phyloP scores from a whole-genome alignment of 1,140 invertebrate species.

The Drosophila novamexicana region DNA sequence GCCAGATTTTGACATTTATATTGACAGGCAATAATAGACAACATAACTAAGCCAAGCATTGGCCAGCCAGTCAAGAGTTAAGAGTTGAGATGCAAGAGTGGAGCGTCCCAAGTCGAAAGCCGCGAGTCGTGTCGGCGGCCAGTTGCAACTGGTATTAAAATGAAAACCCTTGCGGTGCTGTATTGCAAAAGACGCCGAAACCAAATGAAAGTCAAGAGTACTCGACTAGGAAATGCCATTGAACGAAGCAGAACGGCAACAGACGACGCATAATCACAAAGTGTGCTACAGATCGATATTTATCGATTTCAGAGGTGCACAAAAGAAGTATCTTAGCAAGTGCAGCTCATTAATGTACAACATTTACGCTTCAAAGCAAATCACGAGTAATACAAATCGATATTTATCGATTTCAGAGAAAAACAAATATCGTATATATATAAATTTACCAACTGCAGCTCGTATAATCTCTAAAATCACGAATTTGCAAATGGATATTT shows the following conservation, averaged over 20 bases:
- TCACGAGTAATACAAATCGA: neutral
- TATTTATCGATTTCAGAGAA: no score
- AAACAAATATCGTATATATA: no score
- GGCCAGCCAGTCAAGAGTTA: neutral
- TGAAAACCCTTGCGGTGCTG: conserved; percentile 68
- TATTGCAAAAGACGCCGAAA: conserved; percentile 32
- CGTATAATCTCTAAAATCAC: no score
- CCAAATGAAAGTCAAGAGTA: neutral
- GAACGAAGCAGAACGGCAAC: neutral
- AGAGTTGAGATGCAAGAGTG: neutral
- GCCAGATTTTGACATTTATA: conserved; percentile 80
- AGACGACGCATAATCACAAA: neutral
- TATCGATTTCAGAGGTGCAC: neutral
- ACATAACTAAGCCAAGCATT: conserved; percentile 67
- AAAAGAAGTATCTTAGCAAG: no score
- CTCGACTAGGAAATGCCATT: neutral
- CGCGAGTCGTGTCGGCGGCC: conserved; percentile 3
- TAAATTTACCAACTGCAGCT: no score
- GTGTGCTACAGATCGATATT: neutral
- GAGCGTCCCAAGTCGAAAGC: neutral
- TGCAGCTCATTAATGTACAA: no score
- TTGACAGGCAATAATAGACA: conserved; percentile 83
- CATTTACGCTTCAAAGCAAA: no score
- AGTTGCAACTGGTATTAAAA: conserved; percentile 56
- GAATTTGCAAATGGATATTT: no score